Conservation (phyloP, 2,113 vertebrate species). For the Nansenia antarctica region DNA sequence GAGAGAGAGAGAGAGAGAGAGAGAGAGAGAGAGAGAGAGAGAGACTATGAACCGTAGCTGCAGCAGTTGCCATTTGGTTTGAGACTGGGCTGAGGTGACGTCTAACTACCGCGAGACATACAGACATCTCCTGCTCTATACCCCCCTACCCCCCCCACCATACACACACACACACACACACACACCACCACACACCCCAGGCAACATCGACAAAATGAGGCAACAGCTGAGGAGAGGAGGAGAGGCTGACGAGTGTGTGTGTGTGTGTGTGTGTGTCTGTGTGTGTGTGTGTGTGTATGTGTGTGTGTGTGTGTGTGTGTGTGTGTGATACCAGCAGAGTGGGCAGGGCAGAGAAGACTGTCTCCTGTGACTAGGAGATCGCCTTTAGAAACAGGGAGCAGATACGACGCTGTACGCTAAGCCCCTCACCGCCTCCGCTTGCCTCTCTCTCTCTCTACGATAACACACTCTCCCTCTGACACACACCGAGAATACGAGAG, state of each 20-base stretch:
- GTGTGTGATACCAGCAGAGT: not conserved
- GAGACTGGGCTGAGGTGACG: constrained; percentile 19
- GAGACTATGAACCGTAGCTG: constrained; percentile 7
- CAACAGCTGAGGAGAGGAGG: too few species aligned
- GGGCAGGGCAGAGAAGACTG: not conserved
- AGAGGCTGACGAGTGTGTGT: not conserved
- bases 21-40: constrained; percentile 3
- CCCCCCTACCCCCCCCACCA: too few species aligned
- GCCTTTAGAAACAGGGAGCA: constrained; percentile 8
- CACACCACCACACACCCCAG: too few species aligned
- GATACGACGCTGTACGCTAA: not conserved
- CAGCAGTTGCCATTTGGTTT: constrained; percentile 21
- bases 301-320: not conserved
- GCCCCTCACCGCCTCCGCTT: not conserved
- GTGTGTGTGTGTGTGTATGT: not conserved
- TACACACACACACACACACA: too few species aligned
- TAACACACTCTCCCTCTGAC: not conserved
- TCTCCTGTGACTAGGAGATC: not conserved
- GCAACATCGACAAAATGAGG: too few species aligned
- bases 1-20: not conserved
- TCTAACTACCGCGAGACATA: constrained; percentile 36
- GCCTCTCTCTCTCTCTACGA: not conserved
- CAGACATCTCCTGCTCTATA: not conserved
- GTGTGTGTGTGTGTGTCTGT: not conserved
- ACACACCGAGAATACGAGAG: not conserved